Conservation (phyloP, 2,797 vertebrate species). For the Xenops minutus region DNA sequence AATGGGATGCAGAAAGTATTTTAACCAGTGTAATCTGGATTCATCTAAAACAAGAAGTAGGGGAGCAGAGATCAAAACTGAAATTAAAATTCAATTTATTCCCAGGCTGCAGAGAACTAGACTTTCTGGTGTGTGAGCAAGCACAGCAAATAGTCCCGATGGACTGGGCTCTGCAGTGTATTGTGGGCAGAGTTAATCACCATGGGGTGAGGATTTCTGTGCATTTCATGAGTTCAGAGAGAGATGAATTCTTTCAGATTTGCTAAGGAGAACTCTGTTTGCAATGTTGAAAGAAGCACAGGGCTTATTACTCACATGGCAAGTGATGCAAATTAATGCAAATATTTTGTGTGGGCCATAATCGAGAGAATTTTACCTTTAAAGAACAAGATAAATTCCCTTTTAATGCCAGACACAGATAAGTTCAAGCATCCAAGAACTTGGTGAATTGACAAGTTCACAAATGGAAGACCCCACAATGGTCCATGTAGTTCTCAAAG, state of each 20-base stretch:
- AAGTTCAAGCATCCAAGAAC: neutral
- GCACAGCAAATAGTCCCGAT: neutral
- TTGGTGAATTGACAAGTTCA: neutral
- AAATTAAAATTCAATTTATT: constrained; percentile 17
- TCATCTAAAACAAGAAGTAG: neutral
- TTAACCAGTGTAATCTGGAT: neutral
- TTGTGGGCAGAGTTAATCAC: neutral
- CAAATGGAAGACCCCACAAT: neutral
- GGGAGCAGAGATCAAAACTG: neutral
- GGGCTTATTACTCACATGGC: neutral
- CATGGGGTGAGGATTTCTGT: neutral
- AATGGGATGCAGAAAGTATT: neutral
- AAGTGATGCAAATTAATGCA: constrained; percentile 40
- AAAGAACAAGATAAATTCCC: neutral
- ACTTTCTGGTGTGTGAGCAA: neutral
- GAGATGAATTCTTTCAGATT: neutral
- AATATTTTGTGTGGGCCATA: constrained; percentile 22
- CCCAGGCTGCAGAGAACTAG: neutral
- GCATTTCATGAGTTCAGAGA: neutral
- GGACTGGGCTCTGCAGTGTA: neutral
- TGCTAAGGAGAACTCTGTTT: neutral
- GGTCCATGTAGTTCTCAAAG: neutral
- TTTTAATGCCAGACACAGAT: neutral
- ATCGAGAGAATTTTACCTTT: neutral
- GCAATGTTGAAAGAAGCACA: neutral